phyloP scores from a whole-genome alignment of 2,888 invertebrate species.

The Hyposoter dolosus region DNA sequence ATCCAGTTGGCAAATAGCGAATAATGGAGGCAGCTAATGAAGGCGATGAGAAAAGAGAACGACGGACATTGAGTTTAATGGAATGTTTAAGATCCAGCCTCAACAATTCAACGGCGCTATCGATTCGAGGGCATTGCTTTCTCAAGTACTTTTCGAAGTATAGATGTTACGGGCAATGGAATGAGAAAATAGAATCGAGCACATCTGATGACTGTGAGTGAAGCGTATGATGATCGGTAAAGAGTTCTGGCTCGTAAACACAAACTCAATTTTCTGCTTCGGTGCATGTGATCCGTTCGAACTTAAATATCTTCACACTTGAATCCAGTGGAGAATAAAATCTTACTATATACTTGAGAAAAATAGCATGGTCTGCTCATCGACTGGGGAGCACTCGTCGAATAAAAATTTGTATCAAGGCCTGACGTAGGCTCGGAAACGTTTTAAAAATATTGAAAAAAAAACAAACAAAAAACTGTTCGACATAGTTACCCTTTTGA shows the following conservation, averaged over 20 bases:
- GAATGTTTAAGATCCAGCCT: constrained; percentile 42
- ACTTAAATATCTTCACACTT: constrained; percentile 49
- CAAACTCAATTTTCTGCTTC: constrained; percentile 57
- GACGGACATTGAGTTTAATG: constrained; percentile 34
- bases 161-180: constrained; percentile 8
- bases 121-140: constrained; percentile 40
- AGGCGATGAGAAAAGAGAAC: constrained; percentile 4
- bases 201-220: constrained; percentile 49
- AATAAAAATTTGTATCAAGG: not conserved
- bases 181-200: constrained; percentile 55
- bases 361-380: not conserved
- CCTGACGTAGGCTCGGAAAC: too few relatives aligned
- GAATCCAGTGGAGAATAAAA: constrained; percentile 33
- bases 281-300: constrained; percentile 39
- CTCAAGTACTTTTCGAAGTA: constrained; percentile 30
- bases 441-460: too few relatives aligned
- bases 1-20: not conserved
- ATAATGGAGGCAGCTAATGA: not conserved
- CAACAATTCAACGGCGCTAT: constrained; percentile 43
- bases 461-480: not conserved
- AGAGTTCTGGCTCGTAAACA: constrained; percentile 49
- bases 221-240: constrained; percentile 55
- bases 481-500: not conserved
- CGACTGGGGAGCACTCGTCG: not conserved
- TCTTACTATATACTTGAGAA: not conserved